Base-by-base conservation (phyloP, 2,113 vertebrate species). In the Phrynosoma platyrhinos region DNA sequence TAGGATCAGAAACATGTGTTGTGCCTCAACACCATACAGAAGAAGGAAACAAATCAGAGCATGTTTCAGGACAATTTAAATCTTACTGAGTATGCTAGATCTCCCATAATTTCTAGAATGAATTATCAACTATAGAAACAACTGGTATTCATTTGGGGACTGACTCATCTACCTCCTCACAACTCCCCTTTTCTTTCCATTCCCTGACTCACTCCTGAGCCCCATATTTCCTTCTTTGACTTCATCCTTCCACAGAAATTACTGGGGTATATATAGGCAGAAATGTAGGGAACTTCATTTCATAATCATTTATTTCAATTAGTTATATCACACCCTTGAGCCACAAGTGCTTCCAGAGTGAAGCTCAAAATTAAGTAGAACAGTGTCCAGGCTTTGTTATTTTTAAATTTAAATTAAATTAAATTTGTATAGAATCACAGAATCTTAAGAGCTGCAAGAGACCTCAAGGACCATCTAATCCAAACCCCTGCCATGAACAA, bases 1-100 rank as follows among this genome's bases (percentile, higher is more conserved):
- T 30, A 66, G 13, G 42, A 88, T 82, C 42, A 82, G 27, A 77
- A 88, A 64, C 42, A 77, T 77, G 9, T 82, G 58, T 74, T 79
- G 71, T 40, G 72, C 64, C 53, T 77, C 16, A 66, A 89, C 40
- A 84, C 90, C 84, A 88, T 71, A 89, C 42, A 9, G 87, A 85
- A 30, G 47, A n/a, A 47, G 0, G 0, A 72, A 84, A 66, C 25
- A 21, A 68, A 30, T 9, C 23, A 9, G 7, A 2, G 5, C 62
- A 52, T 40, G n/a, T 1, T 81, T 84, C 5, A 87, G 55, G 88
- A 85, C 66, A 30, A 8, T 75, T 87, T 84, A 84, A 72, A 62
- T 5, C 30, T 21, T 85, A 82, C 27, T 76, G 76, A 21, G 8
- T 82, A 42, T 23, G 85, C 72, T 64, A 53, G 14, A 84, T 84